These are phyloP conservation scores for Recurvirostra avosetta DNA, from an alignment of 2,113 vertebrate genomes.

Conservation along the genomic window DNA sequence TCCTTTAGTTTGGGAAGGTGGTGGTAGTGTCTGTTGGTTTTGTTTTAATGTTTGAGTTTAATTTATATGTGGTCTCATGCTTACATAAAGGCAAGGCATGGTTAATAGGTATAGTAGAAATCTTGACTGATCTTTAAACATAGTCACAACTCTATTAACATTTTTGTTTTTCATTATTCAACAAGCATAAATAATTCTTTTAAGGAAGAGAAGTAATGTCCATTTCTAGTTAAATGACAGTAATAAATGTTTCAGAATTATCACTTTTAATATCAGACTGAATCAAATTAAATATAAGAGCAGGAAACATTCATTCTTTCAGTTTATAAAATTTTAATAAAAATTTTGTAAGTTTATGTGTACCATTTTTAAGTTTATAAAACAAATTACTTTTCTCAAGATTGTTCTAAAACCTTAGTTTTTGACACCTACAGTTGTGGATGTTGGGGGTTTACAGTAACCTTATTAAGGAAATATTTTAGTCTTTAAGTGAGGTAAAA, in stretches of 20 bases:
- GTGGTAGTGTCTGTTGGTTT: neutral
- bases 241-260: neutral
- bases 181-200: neutral
- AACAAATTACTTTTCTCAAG: neutral
- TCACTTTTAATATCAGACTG: neutral
- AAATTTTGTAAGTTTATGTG: neutral
- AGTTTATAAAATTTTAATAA: neutral
- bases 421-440: neutral
- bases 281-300: neutral
- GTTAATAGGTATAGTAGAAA: neutral
- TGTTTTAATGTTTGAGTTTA: neutral
- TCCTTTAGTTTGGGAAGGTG: neutral
- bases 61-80: neutral
- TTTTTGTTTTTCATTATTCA: neutral
- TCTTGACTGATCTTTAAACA: neutral
- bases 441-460: neutral
- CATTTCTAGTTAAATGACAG: neutral
- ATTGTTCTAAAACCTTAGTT: neutral
- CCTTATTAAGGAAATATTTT: neutral
- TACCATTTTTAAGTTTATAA: neutral
- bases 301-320: neutral
- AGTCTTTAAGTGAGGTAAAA: neutral
- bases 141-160: neutral
- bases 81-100: neutral
- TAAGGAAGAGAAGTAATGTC: neutral